Percentiles rank a stretch among this genome's conserved stretches.
phyloP scores from a whole-genome alignment of 2,888 invertebrate genomes.

The Choreutis nemorana region DNA sequence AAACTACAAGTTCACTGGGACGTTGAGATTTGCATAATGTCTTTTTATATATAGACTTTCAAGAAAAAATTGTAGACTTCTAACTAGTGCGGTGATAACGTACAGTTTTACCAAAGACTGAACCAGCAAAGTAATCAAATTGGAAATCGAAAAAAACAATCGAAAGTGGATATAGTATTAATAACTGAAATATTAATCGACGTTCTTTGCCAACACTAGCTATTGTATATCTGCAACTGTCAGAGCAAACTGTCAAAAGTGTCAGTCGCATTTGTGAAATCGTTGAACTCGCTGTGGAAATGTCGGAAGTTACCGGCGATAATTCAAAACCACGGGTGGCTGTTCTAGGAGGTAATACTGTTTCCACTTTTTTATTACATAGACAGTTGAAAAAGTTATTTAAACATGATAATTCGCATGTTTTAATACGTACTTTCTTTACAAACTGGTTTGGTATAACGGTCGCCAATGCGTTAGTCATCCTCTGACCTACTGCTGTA shows the following conservation, averaged over 20 bases:
- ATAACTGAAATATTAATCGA: too few relatives aligned
- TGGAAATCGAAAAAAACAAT: too few relatives aligned
- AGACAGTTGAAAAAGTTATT: neutral
- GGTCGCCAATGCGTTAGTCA: slow-evolving; percentile 53
- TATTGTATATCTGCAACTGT: neutral
- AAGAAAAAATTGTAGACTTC: too few relatives aligned
- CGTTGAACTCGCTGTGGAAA: slow-evolving; percentile 38
- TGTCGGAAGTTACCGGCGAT: slow-evolving; percentile 53
- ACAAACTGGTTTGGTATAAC: slow-evolving; percentile 34
- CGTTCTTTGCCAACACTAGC: neutral
- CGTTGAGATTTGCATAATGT: too few relatives aligned
- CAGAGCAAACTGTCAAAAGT: slow-evolving; percentile 9
- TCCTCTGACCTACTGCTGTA: slow-evolving; percentile 26
- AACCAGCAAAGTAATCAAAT: too few relatives aligned
- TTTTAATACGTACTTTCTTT: neutral
- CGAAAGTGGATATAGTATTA: too few relatives aligned
- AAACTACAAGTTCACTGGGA: too few relatives aligned
- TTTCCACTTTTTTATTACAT: neutral
- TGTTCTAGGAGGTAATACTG: slow-evolving; percentile 52
- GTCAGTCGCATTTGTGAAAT: slow-evolving; percentile 29
- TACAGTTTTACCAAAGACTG: too few relatives aligned
- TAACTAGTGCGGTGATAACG: too few relatives aligned
- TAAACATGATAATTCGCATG: neutral
- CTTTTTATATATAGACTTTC: too few relatives aligned
- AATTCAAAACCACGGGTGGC: slow-evolving; percentile 53